Conservation (phyloP, 2,797 vertebrate species). For the Ceyx erithaca region DNA sequence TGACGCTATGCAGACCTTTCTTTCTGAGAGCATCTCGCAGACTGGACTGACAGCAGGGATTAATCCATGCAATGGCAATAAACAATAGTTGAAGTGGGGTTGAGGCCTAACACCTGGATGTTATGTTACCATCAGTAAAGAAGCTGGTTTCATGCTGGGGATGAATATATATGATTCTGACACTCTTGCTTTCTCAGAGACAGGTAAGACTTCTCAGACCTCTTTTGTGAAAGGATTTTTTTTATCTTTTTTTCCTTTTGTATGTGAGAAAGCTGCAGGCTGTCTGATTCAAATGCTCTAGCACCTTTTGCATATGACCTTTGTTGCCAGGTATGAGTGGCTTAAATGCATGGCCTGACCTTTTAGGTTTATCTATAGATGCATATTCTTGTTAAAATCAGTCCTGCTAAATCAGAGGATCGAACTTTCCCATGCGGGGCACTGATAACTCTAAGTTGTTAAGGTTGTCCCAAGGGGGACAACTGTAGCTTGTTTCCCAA, state of each 20-base stretch:
- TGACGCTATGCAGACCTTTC: slow-evolving; percentile 80
- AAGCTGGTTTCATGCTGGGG: background rate
- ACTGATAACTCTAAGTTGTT: background rate
- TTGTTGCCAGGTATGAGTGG: background rate
- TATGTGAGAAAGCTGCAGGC: background rate
- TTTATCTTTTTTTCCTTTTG: background rate
- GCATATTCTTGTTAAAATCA: background rate
- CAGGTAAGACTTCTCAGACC: slow-evolving; percentile 25
- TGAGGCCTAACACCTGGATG: slow-evolving; percentile 77
- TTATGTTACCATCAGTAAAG: slow-evolving; percentile 26
- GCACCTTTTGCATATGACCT: accelerated
- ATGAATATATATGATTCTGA: background rate
- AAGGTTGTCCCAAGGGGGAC: background rate
- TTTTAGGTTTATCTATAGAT: background rate
- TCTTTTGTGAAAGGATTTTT: background rate
- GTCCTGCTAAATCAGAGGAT: accelerated
- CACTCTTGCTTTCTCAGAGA: background rate
- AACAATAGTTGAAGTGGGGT: slow-evolving; percentile 73
- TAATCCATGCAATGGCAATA: slow-evolving; percentile 73
- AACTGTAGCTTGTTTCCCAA: background rate
- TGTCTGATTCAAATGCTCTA: background rate
- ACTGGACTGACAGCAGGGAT: slow-evolving; percentile 78
- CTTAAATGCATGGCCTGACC: accelerated
- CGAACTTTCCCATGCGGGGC: background rate
- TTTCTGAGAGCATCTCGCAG: slow-evolving; percentile 72